These are phyloP conservation scores for Hydrolagus affinis DNA, from an alignment of 2,113 vertebrate genomes.

Conservation along the genomic window DNA sequence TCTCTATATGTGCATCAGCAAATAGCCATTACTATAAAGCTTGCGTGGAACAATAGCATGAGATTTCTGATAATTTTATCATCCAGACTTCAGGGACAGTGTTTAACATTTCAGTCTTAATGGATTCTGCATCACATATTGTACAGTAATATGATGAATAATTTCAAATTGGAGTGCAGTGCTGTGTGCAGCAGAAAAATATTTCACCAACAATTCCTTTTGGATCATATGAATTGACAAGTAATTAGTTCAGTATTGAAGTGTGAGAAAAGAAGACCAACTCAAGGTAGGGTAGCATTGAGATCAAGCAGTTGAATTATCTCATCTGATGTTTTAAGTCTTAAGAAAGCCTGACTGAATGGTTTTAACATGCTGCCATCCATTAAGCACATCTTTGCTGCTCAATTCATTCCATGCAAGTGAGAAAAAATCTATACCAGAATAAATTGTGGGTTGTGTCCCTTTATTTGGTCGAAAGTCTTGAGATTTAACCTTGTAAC, in stretches of 20 bases:
- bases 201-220: neutral
- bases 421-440: conserved; percentile 9
- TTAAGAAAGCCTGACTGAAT: neutral
- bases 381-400: neutral
- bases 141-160: neutral
- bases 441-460: neutral
- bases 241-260: neutral
- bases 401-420: neutral
- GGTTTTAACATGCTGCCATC: neutral
- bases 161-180: neutral
- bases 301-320: neutral
- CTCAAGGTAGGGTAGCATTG: neutral
- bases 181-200: neutral
- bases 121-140: too few relatives aligned
- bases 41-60: too few relatives aligned
- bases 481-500: neutral
- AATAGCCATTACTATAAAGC: neutral
- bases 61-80: too few relatives aligned
- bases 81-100: too few relatives aligned
- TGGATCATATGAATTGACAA: neutral
- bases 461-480: neutral
- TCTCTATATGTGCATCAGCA: neutral
- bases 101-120: too few relatives aligned
- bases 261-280: neutral
- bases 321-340: neutral